Evolutionary conservation across 2,888 invertebrate species (phyloP), one percentile per base, ranked within the genome.

Genomic region (Hedya salicella): DNA sequence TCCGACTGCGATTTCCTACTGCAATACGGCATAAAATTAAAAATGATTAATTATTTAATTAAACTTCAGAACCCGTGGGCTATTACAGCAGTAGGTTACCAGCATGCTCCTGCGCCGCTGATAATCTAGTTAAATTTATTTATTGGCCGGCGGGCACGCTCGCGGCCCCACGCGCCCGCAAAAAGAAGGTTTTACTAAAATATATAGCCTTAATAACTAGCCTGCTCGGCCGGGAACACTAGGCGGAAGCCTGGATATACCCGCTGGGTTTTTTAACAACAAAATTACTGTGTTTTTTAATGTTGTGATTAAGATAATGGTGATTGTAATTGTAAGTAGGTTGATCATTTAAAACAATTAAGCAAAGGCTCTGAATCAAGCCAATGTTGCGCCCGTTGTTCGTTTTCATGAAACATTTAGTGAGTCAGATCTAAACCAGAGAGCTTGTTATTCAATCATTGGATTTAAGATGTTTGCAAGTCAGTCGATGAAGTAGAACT

Each of bases 91-190:
- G 68, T 56, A 69, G 59, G 57, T 48, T 73, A 73, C 73, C 66
- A 46, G 21, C 32, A 36, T 54, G 73, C 73, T 68, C 67, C 61
- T 65, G 76, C 74, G 75, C 69, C 74, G 79, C 85, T 82, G 87
- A 87, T 88, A 86, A 88, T 87, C 87, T 87, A 83, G 85, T 86
- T 84, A 84, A 83, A 87, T 84, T 79, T 86, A 87, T 87, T 86
- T 86, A 88, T 83, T 79, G 81, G 68, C 74, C 70, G 63, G 71
- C 72, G 68, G 68, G 73, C 72, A 70, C 72, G 75, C 75, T 69
- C 74, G 67, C 70, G 73, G 76, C 76, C 76, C 73, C 75, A 70
- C 66, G 60, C 60, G 66, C 66, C 64, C 48, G 66, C 66, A 66
- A 66, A 60, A 66, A 60, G 66, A 66, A 66, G 25, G 25, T 17